phyloP scores from a whole-genome alignment of 2,888 invertebrate species.

The Diaprepes abbreviatus region DNA sequence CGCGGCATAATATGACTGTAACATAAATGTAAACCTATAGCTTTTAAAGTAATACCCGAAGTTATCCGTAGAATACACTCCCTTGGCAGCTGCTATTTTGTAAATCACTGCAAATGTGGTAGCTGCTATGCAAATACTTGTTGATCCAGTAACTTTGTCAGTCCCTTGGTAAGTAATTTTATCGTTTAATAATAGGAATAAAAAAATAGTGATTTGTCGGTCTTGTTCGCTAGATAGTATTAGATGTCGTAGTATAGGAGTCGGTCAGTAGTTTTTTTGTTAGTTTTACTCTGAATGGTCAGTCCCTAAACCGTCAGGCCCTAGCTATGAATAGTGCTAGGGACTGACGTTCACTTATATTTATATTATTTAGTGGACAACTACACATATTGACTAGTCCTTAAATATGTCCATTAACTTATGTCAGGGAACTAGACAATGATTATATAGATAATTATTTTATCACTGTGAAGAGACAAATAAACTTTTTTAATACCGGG shows the following conservation, averaged over 20 bases:
- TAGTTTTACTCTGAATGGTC: neutral
- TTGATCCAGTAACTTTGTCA: neutral
- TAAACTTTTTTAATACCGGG: too few species aligned
- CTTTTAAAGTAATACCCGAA: neutral
- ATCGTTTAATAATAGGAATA: neutral
- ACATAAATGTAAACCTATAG: neutral
- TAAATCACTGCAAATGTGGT: neutral
- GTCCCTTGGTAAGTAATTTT: neutral
- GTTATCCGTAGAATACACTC: neutral
- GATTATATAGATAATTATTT: too few species aligned
- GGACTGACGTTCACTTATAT: too few species aligned
- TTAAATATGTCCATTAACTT: too few species aligned
- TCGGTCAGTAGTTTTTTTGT: neutral
- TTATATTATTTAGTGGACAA: too few species aligned
- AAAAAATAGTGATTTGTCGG: neutral
- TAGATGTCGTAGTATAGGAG: neutral
- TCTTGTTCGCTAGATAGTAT: neutral
- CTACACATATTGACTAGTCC: too few species aligned
- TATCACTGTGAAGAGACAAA: too few species aligned
- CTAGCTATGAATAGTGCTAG: neutral
- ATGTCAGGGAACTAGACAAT: too few species aligned
- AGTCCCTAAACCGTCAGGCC: neutral
- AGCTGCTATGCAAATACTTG: neutral
- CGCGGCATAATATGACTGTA: neutral
- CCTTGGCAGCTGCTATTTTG: neutral